Base-by-base conservation (phyloP, 53 echinoderm and acorn worm species). In the Paracentrotus lividus region DNA sequence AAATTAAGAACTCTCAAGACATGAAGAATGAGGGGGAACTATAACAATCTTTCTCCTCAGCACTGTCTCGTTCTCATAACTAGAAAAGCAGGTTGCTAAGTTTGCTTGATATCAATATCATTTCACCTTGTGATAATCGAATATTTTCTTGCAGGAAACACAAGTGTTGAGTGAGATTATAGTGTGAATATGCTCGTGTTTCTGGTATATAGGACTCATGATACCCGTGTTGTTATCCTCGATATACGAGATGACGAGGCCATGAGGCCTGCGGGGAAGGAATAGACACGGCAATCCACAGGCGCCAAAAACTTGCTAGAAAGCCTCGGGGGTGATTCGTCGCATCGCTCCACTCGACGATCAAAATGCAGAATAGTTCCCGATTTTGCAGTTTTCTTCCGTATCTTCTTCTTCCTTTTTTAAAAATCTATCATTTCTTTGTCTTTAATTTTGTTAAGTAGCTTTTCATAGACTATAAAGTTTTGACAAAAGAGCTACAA, bases 161-260 rank as follows among this genome's bases (percentile, higher is more conserved):
- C 36, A 36, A 72, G 36, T 72, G 40, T 72, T 26, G 47, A 44
- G 47, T 47, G 44, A 81, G 49, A 72, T 47, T 10, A 81, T 23
- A 40, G 81, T 81, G 81, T 81, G 81, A 81, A 81, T 47, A 24
- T 81, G n/a, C 81, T 81, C 81, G 47, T n/a, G 47, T 81, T 81
- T 81, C 81, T 44, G 42, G 81, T 47, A 13, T n/a, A 45, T 27
- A 27, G 81, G n/a, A 42, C 42, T 77, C 77, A 15, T 49, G 18
- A 18, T 57, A 45, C 42, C 47, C 81, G 10, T 10, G 47, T 81
- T 81, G 10, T 81, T 26, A 44, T 81, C 81, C 24, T 47, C n/a
- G 81, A 81, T 20, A 81, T 47, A 47, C 0, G 44, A 81, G 81
- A 24, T 81, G 81, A 27, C n/a, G 26, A 47, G 47, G 81, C 81